phyloP scores from a whole-genome alignment of 2,888 invertebrate species.

The Spisula subtruncata region DNA sequence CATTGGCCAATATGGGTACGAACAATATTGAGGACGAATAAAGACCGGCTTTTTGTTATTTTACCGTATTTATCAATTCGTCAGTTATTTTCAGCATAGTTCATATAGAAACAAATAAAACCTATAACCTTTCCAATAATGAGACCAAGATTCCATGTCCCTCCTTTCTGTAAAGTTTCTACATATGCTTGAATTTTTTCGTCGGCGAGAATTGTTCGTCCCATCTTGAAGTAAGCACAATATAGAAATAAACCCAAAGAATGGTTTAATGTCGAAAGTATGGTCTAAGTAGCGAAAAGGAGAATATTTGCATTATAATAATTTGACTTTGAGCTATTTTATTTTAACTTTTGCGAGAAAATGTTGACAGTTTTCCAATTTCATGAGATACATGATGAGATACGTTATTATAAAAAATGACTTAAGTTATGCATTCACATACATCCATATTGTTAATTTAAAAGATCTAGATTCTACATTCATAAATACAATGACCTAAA shows the following conservation, averaged over 20 bases:
- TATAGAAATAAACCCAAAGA: background rate
- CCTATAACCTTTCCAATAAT: slow-evolving; percentile 81
- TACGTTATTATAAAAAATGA: too few species aligned
- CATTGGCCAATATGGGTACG: background rate
- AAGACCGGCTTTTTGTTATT: background rate
- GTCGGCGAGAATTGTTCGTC: slow-evolving; percentile 80
- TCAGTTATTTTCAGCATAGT: background rate
- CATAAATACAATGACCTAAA: too few species aligned
- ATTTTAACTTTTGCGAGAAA: too few species aligned
- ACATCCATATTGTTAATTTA: too few species aligned
- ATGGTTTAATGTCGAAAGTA: background rate
- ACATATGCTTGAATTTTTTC: slow-evolving; percentile 79
- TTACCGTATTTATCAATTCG: background rate
- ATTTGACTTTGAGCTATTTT: too few species aligned
- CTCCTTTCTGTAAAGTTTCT: slow-evolving; percentile 72
- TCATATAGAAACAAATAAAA: background rate
- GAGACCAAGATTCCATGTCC: slow-evolving; percentile 81
- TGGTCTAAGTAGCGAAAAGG: background rate
- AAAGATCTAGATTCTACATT: too few species aligned
- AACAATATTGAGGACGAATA: background rate
- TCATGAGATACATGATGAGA: too few species aligned
- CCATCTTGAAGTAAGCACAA: slow-evolving; percentile 73
- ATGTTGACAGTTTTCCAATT: too few species aligned
- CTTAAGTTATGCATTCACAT: too few species aligned
- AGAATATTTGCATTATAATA: too few species aligned